A percentile compares a stretch with the other conserved stretches of the same genome.
These are phyloP conservation scores for Drosophila nigritarsus DNA, from an alignment of 2,888 invertebrate species.

Conservation along the genomic window DNA sequence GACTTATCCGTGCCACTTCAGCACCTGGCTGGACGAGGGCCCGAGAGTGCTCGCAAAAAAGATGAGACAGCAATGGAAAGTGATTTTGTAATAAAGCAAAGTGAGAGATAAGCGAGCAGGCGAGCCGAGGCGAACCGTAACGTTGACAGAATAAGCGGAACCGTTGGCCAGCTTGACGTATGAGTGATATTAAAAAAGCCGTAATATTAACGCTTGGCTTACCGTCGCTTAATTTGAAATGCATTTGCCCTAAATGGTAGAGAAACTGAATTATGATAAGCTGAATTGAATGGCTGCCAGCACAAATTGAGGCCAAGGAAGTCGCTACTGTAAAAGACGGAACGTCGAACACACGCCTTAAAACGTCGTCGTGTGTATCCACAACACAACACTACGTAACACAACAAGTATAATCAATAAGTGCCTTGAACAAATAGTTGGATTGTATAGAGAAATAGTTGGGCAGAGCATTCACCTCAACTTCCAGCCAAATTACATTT, in stretches of 20 bases:
- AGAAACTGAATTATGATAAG: constrained; percentile 37
- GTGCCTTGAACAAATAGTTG: constrained; percentile 11
- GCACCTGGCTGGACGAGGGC: constrained; percentile 35
- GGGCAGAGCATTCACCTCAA: constrained; percentile 24
- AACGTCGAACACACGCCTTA: not conserved
- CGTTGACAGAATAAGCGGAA: constrained; percentile 39
- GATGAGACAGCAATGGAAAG: constrained; percentile 27
- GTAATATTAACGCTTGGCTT: constrained; percentile 41
- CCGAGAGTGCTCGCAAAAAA: not conserved
- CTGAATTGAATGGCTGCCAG: constrained; percentile 18
- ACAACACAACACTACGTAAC: not conserved
- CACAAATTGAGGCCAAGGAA: constrained; percentile 23
- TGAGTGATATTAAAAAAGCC: constrained; percentile 66
- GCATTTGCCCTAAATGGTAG: constrained; percentile 23
- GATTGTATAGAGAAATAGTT: constrained; percentile 3
- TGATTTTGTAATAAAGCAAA: constrained; percentile 69
- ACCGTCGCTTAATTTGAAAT: constrained; percentile 45
- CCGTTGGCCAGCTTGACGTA: constrained; percentile 53
- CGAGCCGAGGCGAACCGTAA: not conserved
- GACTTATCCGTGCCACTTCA: constrained; percentile 26
- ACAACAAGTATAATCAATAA: constrained; percentile 42
- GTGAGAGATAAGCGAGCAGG: constrained; percentile 37
- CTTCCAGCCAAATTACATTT: constrained; percentile 58
- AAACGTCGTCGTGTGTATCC: not conserved
- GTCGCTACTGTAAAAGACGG: constrained; percentile 18